Percentiles rank a stretch among this genome's conserved stretches.
Conservation (phyloP, 2,113 vertebrate genomes). For the Pterocles burchelli region DNA sequence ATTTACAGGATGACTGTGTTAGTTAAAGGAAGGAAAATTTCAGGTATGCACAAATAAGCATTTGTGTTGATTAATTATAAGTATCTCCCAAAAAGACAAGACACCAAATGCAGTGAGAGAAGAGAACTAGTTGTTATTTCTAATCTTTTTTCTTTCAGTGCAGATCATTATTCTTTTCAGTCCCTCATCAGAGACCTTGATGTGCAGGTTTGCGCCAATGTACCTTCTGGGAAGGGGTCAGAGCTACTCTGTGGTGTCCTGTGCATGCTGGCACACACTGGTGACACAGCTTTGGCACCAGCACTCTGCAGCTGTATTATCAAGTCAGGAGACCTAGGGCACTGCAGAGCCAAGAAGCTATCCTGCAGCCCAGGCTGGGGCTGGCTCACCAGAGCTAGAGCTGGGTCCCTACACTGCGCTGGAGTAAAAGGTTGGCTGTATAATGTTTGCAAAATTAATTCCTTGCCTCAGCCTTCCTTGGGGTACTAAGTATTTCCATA, state of each 20-base stretch:
- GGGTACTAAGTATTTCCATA: background rate
- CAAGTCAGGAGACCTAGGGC: background rate
- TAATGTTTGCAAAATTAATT: background rate
- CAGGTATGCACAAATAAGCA: background rate
- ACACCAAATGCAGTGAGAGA: background rate
- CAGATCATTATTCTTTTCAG: background rate
- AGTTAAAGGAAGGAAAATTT: background rate
- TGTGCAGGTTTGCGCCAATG: background rate
- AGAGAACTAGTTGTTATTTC: background rate
- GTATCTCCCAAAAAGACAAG: background rate
- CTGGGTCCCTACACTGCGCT: rapidly evolving
- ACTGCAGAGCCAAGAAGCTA: background rate
- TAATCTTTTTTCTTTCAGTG: background rate
- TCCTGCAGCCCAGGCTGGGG: background rate
- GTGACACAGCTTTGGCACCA: background rate
- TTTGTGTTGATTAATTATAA: background rate
- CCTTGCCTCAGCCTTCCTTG: background rate
- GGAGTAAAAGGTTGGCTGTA: background rate
- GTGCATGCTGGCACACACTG: rapidly evolving
- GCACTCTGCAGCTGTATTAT: rapidly evolving
- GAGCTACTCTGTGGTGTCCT: rapidly evolving
- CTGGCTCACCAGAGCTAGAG: background rate
- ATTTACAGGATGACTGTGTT: background rate
- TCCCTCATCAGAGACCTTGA: background rate
- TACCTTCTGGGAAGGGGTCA: background rate